Evolutionary conservation across 2,113 vertebrate species (phyloP).

Genomic region (Sclerurus mexicanus): DNA sequence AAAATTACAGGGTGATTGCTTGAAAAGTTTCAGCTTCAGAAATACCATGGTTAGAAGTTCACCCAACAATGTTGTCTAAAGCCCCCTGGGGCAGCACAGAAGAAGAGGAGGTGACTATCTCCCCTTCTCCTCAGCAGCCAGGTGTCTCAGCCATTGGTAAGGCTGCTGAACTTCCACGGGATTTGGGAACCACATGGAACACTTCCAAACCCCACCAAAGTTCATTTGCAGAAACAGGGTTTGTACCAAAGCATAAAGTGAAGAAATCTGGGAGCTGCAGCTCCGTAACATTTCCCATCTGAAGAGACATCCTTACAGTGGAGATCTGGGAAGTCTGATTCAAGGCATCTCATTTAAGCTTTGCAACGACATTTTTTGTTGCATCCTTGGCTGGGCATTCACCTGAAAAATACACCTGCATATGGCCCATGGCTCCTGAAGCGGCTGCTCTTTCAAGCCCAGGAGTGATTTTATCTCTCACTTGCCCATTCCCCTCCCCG

Average conservation of each 20-base stretch:
- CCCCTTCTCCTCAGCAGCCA: not conserved
- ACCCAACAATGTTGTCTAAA: not conserved
- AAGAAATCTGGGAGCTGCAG: not conserved
- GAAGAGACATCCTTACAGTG: not conserved
- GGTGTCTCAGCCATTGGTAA: not conserved
- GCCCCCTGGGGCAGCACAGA: not conserved
- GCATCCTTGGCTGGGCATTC: not conserved
- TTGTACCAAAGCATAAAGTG: not conserved
- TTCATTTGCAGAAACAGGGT: not conserved
- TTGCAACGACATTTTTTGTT: not conserved
- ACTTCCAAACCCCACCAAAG: not conserved
- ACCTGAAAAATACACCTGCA: not conserved
- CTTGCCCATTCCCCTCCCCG: not conserved
- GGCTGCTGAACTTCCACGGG: not conserved
- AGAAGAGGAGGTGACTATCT: not conserved
- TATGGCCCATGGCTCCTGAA: not conserved
- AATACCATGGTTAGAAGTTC: not conserved
- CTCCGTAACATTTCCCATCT: accelerated
- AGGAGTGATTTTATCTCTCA: not conserved
- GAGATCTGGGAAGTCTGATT: not conserved
- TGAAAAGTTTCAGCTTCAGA: not conserved
- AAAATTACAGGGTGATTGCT: not conserved
- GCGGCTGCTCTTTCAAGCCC: not conserved
- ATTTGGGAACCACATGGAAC: not conserved
- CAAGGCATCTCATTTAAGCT: not conserved